Evolutionary conservation across 2,113 vertebrate species (phyloP), one percentile per base, ranked within the genome.

Genomic region (Rhinolophus ferrumequinum): DNA sequence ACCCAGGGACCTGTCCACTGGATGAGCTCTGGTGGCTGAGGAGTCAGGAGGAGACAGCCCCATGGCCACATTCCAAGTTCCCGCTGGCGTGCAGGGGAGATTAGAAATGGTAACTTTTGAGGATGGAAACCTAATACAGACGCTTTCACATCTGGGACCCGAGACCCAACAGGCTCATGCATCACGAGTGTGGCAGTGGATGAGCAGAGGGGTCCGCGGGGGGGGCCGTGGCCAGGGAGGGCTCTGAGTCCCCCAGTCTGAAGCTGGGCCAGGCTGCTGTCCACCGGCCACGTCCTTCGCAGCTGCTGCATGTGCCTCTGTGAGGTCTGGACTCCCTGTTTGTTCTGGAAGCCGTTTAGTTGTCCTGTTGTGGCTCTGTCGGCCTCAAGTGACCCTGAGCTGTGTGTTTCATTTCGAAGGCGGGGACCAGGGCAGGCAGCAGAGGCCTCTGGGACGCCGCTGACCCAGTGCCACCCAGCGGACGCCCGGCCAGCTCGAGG

Each of bases 351-450:
- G 18, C 0, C 56, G 30, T 5, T 87, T 75, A 21, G 90, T 33
- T 67, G 69, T 28, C 67, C 97, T 52, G 70, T 70, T 92, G 95
- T 97, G 87, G 93, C 62, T 62, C 72, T 28, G 62, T 3, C 93
- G 96, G 90, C 97, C 95, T 86, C 2, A 22, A 96, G 93, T 97
- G 95, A 96, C 97, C 24, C 72, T 69, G 0, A 1, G 64, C 13
- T 9, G 56, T 13, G 19, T 1, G 6, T 52, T 70, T 28, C 8
- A 28, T 6, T 56, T 21, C 12, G 41, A 81, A 84, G 81, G 35
- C 75, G 16, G 14, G 38, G n/a, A 33, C 28, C 84, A 5, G 84
- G 38, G 54, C 3, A 2, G 19, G 24, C 16, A 2, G 22, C 26
- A 0, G 6, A 13, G 76, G 50, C 60, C 60, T 18, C 75, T 12